Percentiles rank a stretch among this genome's conserved stretches.
Evolutionary conservation across 2,888 invertebrate genomes (phyloP).

Genomic region (Leucoma salicis): DNA sequence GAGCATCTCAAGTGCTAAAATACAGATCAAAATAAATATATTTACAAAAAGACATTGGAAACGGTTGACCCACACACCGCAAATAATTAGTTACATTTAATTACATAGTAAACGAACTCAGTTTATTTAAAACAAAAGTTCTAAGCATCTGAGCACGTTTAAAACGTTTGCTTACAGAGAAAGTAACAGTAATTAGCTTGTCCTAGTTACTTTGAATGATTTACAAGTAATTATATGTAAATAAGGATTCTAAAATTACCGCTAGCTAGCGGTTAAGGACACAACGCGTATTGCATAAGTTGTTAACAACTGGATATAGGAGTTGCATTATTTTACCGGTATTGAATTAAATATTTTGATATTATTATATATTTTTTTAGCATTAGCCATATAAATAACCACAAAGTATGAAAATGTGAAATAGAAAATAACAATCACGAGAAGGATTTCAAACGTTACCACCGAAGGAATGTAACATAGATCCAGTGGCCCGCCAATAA

Average conservation of each 20-base stretch:
- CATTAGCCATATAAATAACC: too few species aligned
- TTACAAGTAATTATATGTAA: constrained; percentile 33
- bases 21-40: too few species aligned
- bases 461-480: too few species aligned
- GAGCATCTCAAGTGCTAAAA: too few species aligned
- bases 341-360: too few species aligned
- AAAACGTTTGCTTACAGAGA: constrained; percentile 36
- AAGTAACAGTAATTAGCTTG: constrained; percentile 37
- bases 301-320: background rate
- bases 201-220: constrained; percentile 36
- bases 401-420: too few species aligned
- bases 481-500: too few species aligned
- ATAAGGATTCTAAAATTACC: constrained; percentile 21
- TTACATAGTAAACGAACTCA: background rate
- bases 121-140: constrained; percentile 29
- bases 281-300: constrained; percentile 10
- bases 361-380: too few species aligned
- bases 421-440: too few species aligned
- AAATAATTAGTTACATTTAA: too few species aligned
- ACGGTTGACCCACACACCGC: background rate
- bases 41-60: too few species aligned
- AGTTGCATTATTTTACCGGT: constrained; percentile 5
- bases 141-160: constrained; percentile 41
- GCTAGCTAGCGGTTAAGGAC: constrained; percentile 19
- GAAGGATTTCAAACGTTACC: too few species aligned